Conservation (phyloP, 2,797 vertebrate species). For the Sebastes baramenuke region DNA sequence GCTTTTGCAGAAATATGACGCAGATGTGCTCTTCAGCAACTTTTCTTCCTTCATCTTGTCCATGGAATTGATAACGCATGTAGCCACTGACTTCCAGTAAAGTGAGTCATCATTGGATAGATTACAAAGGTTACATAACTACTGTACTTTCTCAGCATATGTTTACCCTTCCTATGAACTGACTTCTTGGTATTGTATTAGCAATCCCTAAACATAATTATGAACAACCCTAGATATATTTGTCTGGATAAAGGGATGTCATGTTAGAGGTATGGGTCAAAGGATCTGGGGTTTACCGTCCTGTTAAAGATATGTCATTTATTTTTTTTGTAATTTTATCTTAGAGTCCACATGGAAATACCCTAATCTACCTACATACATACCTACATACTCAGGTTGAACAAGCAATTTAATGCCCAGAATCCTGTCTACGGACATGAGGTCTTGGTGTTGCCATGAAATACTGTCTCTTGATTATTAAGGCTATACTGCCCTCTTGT, state of each 20-base stretch:
- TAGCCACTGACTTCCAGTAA: constrained; percentile 24
- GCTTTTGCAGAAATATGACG: constrained; percentile 42
- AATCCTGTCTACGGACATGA: background rate
- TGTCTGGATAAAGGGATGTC: background rate
- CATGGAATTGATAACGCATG: background rate
- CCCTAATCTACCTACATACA: background rate
- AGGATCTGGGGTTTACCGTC: background rate
- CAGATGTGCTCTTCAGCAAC: constrained; percentile 47
- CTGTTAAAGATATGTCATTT: background rate
- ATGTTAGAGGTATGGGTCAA: background rate
- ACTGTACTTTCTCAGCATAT: constrained; percentile 22
- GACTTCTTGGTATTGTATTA: constrained; percentile 9
- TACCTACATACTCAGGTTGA: background rate
- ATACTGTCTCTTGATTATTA: background rate
- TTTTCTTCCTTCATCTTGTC: constrained; percentile 5
- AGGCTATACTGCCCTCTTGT: constrained; percentile 52
- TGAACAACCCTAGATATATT: background rate
- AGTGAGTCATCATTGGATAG: constrained; percentile 65
- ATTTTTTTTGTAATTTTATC: background rate
- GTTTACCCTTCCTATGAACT: constrained; percentile 21
- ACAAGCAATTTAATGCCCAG: background rate
- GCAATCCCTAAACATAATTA: background rate
- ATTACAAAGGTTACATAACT: constrained; percentile 64
- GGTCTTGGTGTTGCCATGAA: background rate
- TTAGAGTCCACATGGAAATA: background rate